These are phyloP conservation scores for Indicator indicator DNA, from an alignment of 2,113 vertebrate species.

Conservation along the genomic window DNA sequence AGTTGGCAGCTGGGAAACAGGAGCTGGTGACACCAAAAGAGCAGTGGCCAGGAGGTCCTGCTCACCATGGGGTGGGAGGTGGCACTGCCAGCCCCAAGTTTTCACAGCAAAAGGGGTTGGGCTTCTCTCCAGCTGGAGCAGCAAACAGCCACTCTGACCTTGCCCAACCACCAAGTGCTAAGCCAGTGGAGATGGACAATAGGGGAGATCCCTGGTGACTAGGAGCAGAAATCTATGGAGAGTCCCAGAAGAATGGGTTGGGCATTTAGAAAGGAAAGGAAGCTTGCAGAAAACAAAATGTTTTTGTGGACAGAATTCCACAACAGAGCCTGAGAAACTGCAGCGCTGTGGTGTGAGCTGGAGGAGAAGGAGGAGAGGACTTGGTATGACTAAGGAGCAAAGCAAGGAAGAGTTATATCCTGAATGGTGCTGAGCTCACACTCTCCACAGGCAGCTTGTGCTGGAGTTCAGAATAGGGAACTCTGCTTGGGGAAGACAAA, in stretches of 20 bases:
- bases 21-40: background rate
- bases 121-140: background rate
- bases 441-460: background rate
- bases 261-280: background rate
- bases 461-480: background rate
- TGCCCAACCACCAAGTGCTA: background rate
- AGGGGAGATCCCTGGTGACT: background rate
- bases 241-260: background rate
- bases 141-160: background rate
- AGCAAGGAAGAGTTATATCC: background rate
- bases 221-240: background rate
- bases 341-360: background rate
- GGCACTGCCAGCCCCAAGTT: background rate
- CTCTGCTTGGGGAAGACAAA: background rate
- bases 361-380: background rate
- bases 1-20: background rate
- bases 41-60: background rate
- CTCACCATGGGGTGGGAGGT: background rate
- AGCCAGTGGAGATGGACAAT: slow-evolving; percentile 5
- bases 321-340: background rate
- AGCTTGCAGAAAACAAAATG: background rate
- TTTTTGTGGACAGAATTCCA: background rate
- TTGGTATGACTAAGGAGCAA: background rate
- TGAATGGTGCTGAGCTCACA: background rate
- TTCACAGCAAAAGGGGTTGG: background rate